Percentiles rank a stretch among this genome's conserved stretches.
Evolutionary conservation across 64 coral and sea anemone species (phyloP).

Genomic region (Stylophora pistillata): DNA sequence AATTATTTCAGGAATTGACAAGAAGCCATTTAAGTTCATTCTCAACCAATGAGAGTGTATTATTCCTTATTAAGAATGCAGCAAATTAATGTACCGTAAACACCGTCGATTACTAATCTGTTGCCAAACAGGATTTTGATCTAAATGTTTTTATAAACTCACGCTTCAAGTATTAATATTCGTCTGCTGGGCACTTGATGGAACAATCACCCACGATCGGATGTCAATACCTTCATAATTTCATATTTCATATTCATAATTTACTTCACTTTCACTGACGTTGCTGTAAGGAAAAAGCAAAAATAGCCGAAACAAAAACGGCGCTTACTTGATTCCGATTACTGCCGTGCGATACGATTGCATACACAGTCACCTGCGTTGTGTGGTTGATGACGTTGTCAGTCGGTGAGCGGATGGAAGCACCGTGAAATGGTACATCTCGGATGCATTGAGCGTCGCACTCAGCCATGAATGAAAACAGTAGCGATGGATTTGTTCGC

Average conservation of each 20-base stretch:
- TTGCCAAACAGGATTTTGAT: background rate
- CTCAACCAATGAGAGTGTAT: background rate
- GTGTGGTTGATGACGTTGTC: background rate
- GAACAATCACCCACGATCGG: background rate
- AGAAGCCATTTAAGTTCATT: background rate
- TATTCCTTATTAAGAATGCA: background rate
- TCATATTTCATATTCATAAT: background rate
- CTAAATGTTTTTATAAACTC: constrained; percentile 13
- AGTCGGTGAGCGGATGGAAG: background rate
- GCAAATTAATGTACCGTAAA: background rate
- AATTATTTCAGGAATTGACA: too few species aligned
- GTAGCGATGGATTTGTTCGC: constrained; percentile 50
- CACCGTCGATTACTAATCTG: constrained; percentile 11
- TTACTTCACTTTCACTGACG: background rate
- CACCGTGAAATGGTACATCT: constrained; percentile 12
- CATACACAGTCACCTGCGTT: constrained; percentile 29
- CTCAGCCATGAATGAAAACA: background rate
- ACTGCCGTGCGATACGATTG: background rate
- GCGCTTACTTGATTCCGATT: background rate
- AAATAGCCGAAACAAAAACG: background rate
- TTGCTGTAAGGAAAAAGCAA: background rate
- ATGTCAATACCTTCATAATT: background rate
- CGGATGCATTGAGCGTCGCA: background rate
- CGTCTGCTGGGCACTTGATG: background rate
- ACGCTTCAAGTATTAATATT: background rate